Conservation (phyloP, 2,888 invertebrate genomes). For the Drosophila rubida region DNA sequence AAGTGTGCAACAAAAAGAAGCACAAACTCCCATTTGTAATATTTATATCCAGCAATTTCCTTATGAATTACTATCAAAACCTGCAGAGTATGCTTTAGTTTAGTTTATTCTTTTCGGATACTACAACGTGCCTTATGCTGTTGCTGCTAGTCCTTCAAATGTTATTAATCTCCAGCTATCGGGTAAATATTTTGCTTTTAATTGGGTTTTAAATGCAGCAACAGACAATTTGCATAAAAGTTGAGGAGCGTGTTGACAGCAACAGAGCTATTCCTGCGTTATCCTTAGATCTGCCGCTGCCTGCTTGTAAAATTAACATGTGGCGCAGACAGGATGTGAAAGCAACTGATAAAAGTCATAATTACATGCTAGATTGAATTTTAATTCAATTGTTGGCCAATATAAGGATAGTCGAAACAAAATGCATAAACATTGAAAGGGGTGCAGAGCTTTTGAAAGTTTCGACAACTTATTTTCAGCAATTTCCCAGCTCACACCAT, state of each 20-base stretch:
- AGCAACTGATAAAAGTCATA: constrained; percentile 80
- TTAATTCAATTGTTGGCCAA: constrained; percentile 83
- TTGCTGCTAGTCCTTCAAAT: constrained; percentile 47
- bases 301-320: constrained; percentile 23
- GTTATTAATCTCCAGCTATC: constrained; percentile 73
- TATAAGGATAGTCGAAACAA: neutral
- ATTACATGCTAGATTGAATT: constrained; percentile 84
- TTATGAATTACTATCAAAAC: too few relatives aligned
- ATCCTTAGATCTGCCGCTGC: constrained; percentile 7
- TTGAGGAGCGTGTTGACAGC: constrained; percentile 32
- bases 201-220: constrained; percentile 67
- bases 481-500: neutral
- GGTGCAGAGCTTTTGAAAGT: neutral
- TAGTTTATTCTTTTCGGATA: neutral
- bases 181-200: constrained; percentile 75
- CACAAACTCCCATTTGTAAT: too few relatives aligned
- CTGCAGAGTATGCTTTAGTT: too few relatives aligned
- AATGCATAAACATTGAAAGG: neutral
- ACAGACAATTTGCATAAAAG: constrained; percentile 70
- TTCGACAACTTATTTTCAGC: neutral
- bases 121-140: neutral
- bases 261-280: constrained; percentile 22
- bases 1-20: too few relatives aligned
- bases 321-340: constrained; percentile 15
- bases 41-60: too few relatives aligned